These are phyloP conservation scores for Abscondita cerata DNA, from an alignment of 2,888 invertebrate species.

Conservation along the genomic window DNA sequence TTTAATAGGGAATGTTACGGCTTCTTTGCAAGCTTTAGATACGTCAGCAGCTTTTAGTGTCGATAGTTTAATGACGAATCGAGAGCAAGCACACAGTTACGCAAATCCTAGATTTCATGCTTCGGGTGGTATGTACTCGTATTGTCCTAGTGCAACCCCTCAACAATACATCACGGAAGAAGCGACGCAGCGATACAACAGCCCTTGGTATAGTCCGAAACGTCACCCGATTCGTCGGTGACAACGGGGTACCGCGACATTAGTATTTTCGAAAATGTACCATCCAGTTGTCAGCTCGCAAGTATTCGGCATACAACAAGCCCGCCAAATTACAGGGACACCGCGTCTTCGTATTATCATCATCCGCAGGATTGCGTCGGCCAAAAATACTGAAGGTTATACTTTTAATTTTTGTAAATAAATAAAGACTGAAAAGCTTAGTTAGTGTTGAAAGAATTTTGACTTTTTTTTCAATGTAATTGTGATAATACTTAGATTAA, in stretches of 20 bases:
- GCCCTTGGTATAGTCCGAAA: conserved; percentile 65
- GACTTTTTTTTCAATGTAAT: conserved; percentile 41
- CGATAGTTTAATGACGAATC: conserved; percentile 66
- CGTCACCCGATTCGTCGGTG: conserved; percentile 53
- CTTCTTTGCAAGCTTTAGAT: conserved; percentile 57
- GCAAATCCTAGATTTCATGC: conserved; percentile 57
- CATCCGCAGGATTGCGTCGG: conserved; percentile 70
- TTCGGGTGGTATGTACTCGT: conserved; percentile 64
- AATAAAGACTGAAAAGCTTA: conserved; percentile 46
- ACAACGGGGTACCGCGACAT: conserved; percentile 53
- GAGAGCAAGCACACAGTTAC: conserved; percentile 54
- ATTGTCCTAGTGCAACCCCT: conserved; percentile 59
- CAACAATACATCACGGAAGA: conserved; percentile 55
- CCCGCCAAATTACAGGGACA: conserved; percentile 62
- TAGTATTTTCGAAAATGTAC: conserved; percentile 55
- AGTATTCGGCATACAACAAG: conserved; percentile 60
- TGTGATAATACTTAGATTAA: conserved; percentile 41
- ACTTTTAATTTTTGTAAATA: conserved; percentile 32
- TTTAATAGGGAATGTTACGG: conserved; percentile 48
- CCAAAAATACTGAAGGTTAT: conserved; percentile 55
- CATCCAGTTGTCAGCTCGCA: conserved; percentile 59
- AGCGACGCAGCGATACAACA: conserved; percentile 56
- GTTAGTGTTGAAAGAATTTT: conserved; percentile 4
- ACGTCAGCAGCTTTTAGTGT: conserved; percentile 65
- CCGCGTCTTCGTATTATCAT: conserved; percentile 64